These are phyloP conservation scores for Chaetops frenatus DNA, from an alignment of 2,113 vertebrate genomes.

Conservation along the genomic window DNA sequence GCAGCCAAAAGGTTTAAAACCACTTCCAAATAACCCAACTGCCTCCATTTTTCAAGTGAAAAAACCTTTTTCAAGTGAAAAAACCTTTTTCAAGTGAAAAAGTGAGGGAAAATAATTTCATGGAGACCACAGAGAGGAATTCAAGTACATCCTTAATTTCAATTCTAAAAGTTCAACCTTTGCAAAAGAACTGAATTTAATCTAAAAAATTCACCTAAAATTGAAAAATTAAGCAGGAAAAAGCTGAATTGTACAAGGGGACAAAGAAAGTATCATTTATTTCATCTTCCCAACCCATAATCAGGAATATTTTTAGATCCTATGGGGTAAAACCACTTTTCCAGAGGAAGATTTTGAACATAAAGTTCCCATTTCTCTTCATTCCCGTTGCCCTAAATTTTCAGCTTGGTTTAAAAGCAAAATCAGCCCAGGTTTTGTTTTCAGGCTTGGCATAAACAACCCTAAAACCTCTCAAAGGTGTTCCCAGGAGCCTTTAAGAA, in stretches of 20 bases:
- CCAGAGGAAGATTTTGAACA: not conserved
- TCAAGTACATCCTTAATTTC: not conserved
- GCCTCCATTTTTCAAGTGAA: not conserved
- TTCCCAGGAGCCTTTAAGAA: not conserved
- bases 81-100: too few relatives aligned
- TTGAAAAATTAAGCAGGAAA: not conserved
- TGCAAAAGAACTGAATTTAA: not conserved
- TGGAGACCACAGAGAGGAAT: not conserved
- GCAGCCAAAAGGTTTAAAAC: not conserved
- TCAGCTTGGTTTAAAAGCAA: not conserved
- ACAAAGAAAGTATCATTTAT: not conserved
- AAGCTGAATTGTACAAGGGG: not conserved
- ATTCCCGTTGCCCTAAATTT: not conserved
- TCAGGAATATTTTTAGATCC: not conserved
- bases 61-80: too few relatives aligned
- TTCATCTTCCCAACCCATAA: not conserved
- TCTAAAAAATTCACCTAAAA: not conserved
- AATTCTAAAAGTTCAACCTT: not conserved
- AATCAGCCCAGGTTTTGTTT: not conserved
- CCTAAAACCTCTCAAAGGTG: not conserved
- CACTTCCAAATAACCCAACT: accelerated
- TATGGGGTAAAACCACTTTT: not conserved
- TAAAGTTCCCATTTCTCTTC: not conserved
- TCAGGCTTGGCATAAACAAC: not conserved
- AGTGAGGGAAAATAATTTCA: not conserved